Evolutionary conservation across 2,888 invertebrate genomes (phyloP), one percentile per base, ranked within the genome.

Genomic region (Camponotus fellah): DNA sequence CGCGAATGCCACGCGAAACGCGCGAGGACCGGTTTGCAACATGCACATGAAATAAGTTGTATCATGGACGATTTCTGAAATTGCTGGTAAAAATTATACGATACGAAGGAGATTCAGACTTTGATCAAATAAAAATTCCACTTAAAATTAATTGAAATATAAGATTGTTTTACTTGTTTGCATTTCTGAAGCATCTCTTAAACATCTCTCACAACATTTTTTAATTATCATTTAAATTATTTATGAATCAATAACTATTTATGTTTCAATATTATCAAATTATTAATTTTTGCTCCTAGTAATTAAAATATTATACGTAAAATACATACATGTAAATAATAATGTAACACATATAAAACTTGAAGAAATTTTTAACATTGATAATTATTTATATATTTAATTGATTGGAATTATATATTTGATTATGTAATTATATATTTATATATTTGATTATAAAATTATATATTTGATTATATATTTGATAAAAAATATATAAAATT

Each of bases 1-100:
- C 6, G 75, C 62, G 8, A 10, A 64, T 26, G 76, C 26, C 64
- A 49, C 79, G 80, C 60, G 62, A 72, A 46, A 72, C 46, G 72
- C 74, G 58, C 60, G 43, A 43, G 46, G 74, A 46, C 46, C 4
- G 9, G 9, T 69, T 43, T 32, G 71, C 34, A 40, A 26, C 40
- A 32, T 12, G 26, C 53, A n/a, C 26, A 3, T 40, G 26, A 68
- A 68, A 12, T 68, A 26, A 49, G 21, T 10, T 37, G 43, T 46
- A 21, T 72, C 26, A 60, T 6, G 56, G 40, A 12, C 10, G 49
- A 46, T 58, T 69, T 49, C 49, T 64, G 65, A 32, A 77, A 32
- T 58, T 69, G 17, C 49, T n/a, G 10, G 21, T 49, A 43, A 66
- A 66, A 76, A 12, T 76, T 53, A 37, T 34, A 58, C 21, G 46